Evolutionary conservation across 1,140 invertebrate species (phyloP), one percentile per base, ranked within the genome.

Genomic region (Aricia agestis): DNA sequence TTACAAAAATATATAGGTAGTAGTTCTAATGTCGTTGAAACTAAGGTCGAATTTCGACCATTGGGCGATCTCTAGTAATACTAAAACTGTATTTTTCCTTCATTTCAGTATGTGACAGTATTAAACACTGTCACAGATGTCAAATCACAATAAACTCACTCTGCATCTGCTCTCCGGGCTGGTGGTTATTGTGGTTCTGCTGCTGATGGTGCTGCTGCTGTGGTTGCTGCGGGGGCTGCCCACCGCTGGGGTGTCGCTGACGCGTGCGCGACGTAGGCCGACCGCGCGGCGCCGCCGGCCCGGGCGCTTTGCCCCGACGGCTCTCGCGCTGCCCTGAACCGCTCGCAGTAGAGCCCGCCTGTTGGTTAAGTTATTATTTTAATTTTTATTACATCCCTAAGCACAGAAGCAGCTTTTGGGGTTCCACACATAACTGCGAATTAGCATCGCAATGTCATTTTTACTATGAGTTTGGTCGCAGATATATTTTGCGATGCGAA

Each of bases 171-270:
- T 79, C 69, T 77, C 78, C 82, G 59, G 77, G 68, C 72, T 83
- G 85, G 65, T 87, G 82, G 71, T 83, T 78, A 61, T 59, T 59
- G 7, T 59, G 58, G 18, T 59, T 59, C n/a, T 59, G 83, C 59
- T 84, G 73, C 41, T 78, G 77, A 25, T 83, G 79, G 1, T 87
- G 76, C 19, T 78, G 75, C 9, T 82, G 86, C 10, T 90, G 86
- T 86, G 82, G 31, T 45, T 87, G 84, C 6, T 91, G 89, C 67
- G 89, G 89, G 41, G 91, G 92, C 36, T 84, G 84, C 70, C 79
- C 75, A 41, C 84, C 87, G 78, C 86, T 86, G 69, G 86, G 81
- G 71, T 85, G 82, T 15, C 86, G 82, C 74, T 88, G 83, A 41
- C 86, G 85, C 36, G 80, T 87, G 77, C 88, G 83, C 11, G 86